A percentile compares a stretch with the other conserved stretches of the same genome.
Conservation (phyloP, 2,113 vertebrate species). For the Condylura cristata region DNA sequence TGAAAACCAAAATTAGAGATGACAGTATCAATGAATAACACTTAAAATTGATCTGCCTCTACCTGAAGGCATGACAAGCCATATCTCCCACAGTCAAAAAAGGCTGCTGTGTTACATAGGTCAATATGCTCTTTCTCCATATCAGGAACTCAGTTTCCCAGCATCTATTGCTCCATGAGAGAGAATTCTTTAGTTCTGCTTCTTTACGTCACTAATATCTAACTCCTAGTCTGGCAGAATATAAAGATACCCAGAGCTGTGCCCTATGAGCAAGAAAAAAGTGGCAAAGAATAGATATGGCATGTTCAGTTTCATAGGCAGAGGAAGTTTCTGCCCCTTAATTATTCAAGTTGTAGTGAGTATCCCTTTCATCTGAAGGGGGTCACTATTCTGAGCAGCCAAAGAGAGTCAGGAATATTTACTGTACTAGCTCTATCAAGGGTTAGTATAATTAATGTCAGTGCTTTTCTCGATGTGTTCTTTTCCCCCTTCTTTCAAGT, state of each 20-base stretch:
- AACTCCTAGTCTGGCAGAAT: neutral
- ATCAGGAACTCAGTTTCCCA: neutral
- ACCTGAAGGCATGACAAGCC: neutral
- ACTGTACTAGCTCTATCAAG: rapidly evolving
- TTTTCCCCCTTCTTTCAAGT: neutral
- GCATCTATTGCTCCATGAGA: neutral
- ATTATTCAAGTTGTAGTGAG: neutral
- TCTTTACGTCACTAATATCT: neutral
- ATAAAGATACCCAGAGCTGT: neutral
- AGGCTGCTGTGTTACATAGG: neutral
- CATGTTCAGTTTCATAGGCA: neutral
- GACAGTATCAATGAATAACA: neutral
- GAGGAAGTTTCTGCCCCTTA: neutral
- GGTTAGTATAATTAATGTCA: neutral
- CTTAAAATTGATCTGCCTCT: neutral
- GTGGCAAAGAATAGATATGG: neutral
- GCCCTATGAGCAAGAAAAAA: neutral
- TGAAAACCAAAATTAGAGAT: neutral
- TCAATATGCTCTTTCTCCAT: neutral
- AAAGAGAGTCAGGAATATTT: neutral
- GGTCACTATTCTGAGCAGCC: neutral
- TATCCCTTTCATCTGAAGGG: neutral
- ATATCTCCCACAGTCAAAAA: neutral
- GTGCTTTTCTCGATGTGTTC: no score
- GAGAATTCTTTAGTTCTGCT: neutral